These are phyloP conservation scores for Archivesica marissinica DNA, from an alignment of 1,140 invertebrate genomes.

Conservation along the genomic window DNA sequence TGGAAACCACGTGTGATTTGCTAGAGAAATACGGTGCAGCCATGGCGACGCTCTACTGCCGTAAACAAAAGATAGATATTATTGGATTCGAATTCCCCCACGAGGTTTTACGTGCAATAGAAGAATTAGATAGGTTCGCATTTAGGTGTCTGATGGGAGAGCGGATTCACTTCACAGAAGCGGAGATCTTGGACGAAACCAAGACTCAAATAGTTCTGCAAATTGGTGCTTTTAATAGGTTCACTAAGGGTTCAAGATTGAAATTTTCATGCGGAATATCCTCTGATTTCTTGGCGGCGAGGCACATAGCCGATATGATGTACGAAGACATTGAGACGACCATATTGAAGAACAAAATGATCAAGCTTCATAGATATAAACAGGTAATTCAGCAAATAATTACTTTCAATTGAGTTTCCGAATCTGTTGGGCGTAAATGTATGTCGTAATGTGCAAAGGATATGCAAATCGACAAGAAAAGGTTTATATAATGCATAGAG, in stretches of 20 bases:
- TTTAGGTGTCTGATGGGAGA: constrained; percentile 52
- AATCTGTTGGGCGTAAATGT: too few species aligned
- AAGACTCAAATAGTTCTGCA: constrained; percentile 64
- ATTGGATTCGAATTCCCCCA: constrained; percentile 66
- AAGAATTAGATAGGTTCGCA: constrained; percentile 64
- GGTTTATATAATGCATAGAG: too few species aligned
- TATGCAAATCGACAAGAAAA: too few species aligned
- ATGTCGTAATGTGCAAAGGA: too few species aligned
- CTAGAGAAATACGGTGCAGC: constrained; percentile 63
- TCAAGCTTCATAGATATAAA: constrained; percentile 67
- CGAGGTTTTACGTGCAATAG: constrained; percentile 61
- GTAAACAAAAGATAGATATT: constrained; percentile 67
- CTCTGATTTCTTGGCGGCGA: constrained; percentile 73
- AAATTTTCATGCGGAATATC: constrained; percentile 69
- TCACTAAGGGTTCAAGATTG: constrained; percentile 56
- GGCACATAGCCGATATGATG: constrained; percentile 72
- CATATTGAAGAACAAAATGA: constrained; percentile 68
- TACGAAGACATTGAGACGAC: constrained; percentile 65
- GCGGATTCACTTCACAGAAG: constrained; percentile 54
- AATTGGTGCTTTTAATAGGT: constrained; percentile 68
- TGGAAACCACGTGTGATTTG: constrained; percentile 58
- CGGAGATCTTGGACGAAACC: constrained; percentile 54
- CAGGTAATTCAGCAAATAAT: constrained; percentile 52
- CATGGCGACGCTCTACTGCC: constrained; percentile 67
- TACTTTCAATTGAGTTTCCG: too few species aligned